Percentiles rank a stretch among this genome's conserved stretches.
Conservation (phyloP, 2,888 invertebrate genomes). For the Limnephilus auricula region DNA sequence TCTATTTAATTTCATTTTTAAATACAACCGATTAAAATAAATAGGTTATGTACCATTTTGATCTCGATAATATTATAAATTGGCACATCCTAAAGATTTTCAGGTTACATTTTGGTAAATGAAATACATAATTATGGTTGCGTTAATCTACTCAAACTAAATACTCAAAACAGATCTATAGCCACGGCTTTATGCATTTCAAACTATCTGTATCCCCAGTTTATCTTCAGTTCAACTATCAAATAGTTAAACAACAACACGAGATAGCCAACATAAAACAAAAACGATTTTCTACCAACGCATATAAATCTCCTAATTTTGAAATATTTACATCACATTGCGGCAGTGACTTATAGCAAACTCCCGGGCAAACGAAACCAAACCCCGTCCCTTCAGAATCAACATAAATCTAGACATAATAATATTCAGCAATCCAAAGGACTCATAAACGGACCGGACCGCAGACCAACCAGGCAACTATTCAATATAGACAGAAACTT, state of each 20-base stretch:
- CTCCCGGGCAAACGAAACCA: not conserved
- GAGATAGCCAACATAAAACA: not conserved
- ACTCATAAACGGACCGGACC: too few species aligned
- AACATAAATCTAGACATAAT: not conserved
- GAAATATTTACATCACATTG: slow-evolving; percentile 43
- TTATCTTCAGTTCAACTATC: not conserved
- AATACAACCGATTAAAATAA: not conserved
- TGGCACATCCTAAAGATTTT: not conserved
- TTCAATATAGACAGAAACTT: too few species aligned
- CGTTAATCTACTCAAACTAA: not conserved
- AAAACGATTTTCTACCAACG: not conserved
- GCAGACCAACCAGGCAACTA: too few species aligned
- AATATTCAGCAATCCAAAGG: not conserved
- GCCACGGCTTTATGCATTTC: too few species aligned
- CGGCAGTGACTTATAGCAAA: slow-evolving; percentile 3
- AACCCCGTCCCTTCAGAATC: not conserved
- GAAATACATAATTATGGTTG: not conserved
- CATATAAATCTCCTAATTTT: slow-evolving; percentile 16
- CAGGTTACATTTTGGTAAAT: not conserved
- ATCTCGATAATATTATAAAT: not conserved
- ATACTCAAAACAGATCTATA: not conserved
- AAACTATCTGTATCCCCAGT: too few species aligned
- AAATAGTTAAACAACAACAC: slow-evolving; percentile 12
- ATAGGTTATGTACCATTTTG: not conserved
- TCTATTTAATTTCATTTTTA: not conserved